Base-by-base conservation (phyloP, 64 coral and sea anemone genomes). In the Stylophora pistillata region DNA sequence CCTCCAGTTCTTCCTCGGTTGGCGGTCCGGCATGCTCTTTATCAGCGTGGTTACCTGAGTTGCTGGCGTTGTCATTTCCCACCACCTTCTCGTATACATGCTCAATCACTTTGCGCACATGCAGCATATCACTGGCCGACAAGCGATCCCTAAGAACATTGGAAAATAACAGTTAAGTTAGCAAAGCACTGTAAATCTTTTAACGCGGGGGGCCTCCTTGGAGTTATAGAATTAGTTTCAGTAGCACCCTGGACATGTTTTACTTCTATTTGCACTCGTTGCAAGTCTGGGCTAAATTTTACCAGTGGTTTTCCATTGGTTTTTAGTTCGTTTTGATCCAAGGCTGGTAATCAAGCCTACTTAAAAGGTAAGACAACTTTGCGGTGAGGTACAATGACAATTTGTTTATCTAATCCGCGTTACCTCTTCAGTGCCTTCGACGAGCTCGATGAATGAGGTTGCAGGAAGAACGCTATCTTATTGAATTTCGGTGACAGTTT, bases 81-180 rank as follows among this genome's bases (percentile, higher is more conserved):
- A 95, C 72, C 14, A 95, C 73, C 32, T 99, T 99, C 57, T 99
- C 97, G 25, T 99, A 99, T n/a, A 99, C 97, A 87, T 99, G 97
- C 78, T 99, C 97, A 33, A 99, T 85, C 11, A 99, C 97, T 88
- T 99, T 99, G 33, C 93, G 93, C 4, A 99, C 91, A 16, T 99
- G 97, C 11, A 99, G 72, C 97, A 99, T 99, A 78, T 99, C 97
- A 88, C 97, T 99, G 3, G 97, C 97, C 13, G 93, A 99, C 18
- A 99, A 71, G 54, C 93, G 93, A 75, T 99, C 97, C 52, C 94
- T 99, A 21, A 89, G 52, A 20, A 86, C 74, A 31, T 78, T 33
- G 26, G 7, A 34, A 1, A 41, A 87, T 23, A 65, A 65, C 13
- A 77, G 60, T 27, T 2, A 30, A 56, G 53, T 3, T 20, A 76